phyloP scores from a whole-genome alignment of 1,140 invertebrate genomes.

The Diorhabda carinulata region DNA sequence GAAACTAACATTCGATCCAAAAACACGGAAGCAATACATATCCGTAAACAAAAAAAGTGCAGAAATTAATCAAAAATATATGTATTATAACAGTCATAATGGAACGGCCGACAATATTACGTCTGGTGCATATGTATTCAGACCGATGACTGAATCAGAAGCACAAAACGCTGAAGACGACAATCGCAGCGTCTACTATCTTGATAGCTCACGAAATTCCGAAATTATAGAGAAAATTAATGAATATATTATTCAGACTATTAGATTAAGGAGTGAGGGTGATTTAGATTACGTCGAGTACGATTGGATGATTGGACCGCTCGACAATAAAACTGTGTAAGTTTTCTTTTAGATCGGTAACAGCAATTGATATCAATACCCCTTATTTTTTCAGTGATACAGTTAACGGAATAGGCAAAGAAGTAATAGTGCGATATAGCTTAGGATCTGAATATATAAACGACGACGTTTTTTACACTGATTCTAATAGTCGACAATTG shows the following conservation, averaged over 20 bases:
- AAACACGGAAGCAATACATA: background rate
- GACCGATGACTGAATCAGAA: conserved; percentile 1
- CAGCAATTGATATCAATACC: no score
- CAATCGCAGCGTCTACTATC: background rate
- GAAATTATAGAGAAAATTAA: background rate
- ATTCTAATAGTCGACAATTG: conserved; percentile 89
- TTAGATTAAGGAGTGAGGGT: background rate
- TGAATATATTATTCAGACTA: background rate
- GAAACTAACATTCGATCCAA: background rate
- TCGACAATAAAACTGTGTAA: background rate
- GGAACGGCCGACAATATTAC: background rate
- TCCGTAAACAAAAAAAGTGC: background rate
- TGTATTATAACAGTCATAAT: conserved; percentile 5
- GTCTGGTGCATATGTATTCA: conserved; percentile 7
- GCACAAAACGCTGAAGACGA: background rate
- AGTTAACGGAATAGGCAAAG: conserved; percentile 65
- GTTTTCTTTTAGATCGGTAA: background rate
- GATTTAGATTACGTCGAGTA: background rate
- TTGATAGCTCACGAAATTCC: background rate
- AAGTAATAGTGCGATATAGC: conserved; percentile 71
- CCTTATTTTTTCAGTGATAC: conserved; percentile 49
- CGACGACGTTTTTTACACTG: conserved; percentile 80
- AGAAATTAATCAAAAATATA: conserved; percentile 5
- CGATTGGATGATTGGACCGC: conserved; percentile 1
- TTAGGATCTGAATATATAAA: conserved; percentile 57